phyloP scores from a whole-genome alignment of 2,888 invertebrate genomes.

The Saturnia pavonia region DNA sequence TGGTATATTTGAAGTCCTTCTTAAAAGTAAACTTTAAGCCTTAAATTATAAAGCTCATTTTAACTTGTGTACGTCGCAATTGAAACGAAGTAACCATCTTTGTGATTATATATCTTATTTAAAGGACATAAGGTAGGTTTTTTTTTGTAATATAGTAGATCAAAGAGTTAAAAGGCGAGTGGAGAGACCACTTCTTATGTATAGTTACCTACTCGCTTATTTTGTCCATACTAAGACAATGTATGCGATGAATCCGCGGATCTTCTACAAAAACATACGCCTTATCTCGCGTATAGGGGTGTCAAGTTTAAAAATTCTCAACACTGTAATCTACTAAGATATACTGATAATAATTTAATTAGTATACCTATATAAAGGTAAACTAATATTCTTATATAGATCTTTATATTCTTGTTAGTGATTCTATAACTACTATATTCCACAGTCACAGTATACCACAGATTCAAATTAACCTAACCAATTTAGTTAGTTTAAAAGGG shows the following conservation, averaged over 20 bases:
- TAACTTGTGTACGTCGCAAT: slow-evolving; percentile 8
- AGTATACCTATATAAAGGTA: too few species aligned
- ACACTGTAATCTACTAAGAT: neutral
- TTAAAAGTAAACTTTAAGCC: slow-evolving; percentile 33
- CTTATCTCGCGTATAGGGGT: slow-evolving; percentile 46
- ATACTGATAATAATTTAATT: too few species aligned
- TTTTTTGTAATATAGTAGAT: slow-evolving; percentile 38
- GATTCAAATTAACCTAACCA: too few species aligned
- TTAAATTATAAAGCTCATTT: slow-evolving; percentile 4
- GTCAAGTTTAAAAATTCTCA: slow-evolving; percentile 24
- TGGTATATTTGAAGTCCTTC: slow-evolving; percentile 28
- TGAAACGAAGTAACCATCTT: slow-evolving; percentile 17
- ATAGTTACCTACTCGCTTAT: slow-evolving; percentile 70
- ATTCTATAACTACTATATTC: too few species aligned
- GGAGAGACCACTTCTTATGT: slow-evolving; percentile 60
- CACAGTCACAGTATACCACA: too few species aligned
- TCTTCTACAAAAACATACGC: slow-evolving; percentile 57
- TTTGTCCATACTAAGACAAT: slow-evolving; percentile 76
- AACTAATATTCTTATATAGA: too few species aligned
- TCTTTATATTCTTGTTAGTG: too few species aligned
- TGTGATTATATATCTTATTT: neutral
- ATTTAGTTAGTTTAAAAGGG: too few species aligned
- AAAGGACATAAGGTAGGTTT: slow-evolving; percentile 32
- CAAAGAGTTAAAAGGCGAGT: slow-evolving; percentile 53
- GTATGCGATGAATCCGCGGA: slow-evolving; percentile 67